phyloP scores from a whole-genome alignment of 2,797 vertebrate genomes.

The Megalops cyprinoides region DNA sequence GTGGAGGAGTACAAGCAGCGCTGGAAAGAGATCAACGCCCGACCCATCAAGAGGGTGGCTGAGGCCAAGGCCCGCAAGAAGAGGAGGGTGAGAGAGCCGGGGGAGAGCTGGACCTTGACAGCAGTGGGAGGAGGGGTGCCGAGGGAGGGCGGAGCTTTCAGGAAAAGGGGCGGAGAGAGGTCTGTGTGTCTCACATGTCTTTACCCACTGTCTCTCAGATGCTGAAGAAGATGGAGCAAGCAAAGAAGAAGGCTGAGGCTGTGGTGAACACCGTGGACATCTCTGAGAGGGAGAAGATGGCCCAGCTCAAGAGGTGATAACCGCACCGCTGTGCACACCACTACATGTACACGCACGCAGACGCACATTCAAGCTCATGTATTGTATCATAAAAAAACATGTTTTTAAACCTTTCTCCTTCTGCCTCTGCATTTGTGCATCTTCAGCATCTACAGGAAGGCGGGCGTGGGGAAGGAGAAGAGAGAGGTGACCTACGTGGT shows the following conservation, averaged over 20 bases:
- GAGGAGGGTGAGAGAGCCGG: constrained; percentile 75
- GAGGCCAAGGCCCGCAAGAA: constrained; percentile 96
- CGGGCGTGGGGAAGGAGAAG: constrained; percentile 91
- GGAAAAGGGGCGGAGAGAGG: not conserved
- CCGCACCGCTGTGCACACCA: not conserved
- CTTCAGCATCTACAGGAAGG: constrained; percentile 94
- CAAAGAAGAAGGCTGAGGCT: constrained; percentile 93
- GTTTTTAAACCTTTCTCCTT: not conserved
- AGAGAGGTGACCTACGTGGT: constrained; percentile 90
- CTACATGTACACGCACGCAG: not conserved
- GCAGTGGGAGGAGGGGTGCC: not conserved
- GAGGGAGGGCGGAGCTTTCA: not conserved
- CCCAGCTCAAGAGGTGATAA: constrained; percentile 85
- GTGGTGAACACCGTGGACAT: constrained; percentile 94
- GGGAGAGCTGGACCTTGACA: not conserved
- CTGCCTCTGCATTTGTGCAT: not conserved
- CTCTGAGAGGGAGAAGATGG: constrained; percentile 91
- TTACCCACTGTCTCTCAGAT: constrained; percentile 66
- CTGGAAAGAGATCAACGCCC: constrained; percentile 91
- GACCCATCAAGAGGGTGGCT: constrained; percentile 92
- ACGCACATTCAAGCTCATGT: not conserved
- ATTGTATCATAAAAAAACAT: not conserved
- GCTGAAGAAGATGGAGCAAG: constrained; percentile 93
- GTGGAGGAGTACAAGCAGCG: constrained; percentile 88
- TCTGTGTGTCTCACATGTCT: accelerated